Evolutionary conservation across 1,140 invertebrate species (phyloP).

Genomic region (Scaptomyza montana): DNA sequence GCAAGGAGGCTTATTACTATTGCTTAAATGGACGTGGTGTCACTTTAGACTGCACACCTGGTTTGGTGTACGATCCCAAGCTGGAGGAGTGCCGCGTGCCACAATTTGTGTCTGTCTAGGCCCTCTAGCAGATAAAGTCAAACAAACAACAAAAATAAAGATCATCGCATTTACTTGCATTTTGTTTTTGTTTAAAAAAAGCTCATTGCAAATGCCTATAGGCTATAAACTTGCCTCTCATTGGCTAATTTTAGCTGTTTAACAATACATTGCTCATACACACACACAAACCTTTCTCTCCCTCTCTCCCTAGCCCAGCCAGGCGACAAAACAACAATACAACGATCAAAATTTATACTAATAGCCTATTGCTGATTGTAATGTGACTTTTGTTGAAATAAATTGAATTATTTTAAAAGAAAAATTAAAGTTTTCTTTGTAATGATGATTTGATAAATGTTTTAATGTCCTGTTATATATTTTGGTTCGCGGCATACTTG

Average conservation of each 20-base stretch:
- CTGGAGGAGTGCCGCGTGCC: conserved; percentile 58
- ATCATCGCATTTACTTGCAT: conserved; percentile 42
- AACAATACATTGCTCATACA: conserved; percentile 17
- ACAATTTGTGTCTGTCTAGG: conserved; percentile 34
- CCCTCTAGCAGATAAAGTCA: conserved; percentile 22
- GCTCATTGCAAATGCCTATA: conserved; percentile 18
- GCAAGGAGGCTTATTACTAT: conserved; percentile 70
- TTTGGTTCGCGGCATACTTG: conserved; percentile 63
- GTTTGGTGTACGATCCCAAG: conserved; percentile 63
- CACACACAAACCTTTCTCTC: conserved; percentile 6
- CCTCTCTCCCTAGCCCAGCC: conserved; percentile 24
- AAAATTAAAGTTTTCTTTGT: no score
- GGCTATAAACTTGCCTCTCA: conserved; percentile 20
- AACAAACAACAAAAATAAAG: conserved; percentile 36
- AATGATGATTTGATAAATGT: no score
- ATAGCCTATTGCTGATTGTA: no score
- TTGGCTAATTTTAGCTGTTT: conserved; percentile 42
- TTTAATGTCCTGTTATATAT: no score
- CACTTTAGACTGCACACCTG: conserved; percentile 71
- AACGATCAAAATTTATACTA: neutral
- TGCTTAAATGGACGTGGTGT: conserved; percentile 69
- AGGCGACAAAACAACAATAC: conserved; percentile 29
- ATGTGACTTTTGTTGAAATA: no score
- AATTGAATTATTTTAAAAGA: no score
- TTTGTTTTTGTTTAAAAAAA: conserved; percentile 12